A percentile compares a stretch with the other conserved stretches of the same genome.
These are phyloP conservation scores for Stercorarius parasiticus DNA, from an alignment of 2,113 vertebrate genomes.

Conservation along the genomic window DNA sequence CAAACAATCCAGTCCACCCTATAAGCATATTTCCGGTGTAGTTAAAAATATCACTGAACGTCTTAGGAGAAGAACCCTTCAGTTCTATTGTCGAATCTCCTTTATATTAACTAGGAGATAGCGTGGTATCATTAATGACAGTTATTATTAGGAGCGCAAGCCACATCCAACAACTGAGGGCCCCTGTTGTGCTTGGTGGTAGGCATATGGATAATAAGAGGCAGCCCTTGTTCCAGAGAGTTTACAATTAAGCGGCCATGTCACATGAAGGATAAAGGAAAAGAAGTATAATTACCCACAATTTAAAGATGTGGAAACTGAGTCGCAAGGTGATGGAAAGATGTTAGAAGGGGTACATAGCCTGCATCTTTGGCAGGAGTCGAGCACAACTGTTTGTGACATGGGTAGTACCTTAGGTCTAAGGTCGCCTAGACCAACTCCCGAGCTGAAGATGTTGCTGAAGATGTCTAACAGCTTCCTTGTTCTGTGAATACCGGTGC, in stretches of 20 bases:
- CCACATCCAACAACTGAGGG: not conserved
- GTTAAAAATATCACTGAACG: constrained; percentile 22
- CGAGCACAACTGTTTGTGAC: not conserved
- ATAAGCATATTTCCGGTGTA: constrained; percentile 40
- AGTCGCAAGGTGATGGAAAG: not conserved
- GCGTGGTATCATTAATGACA: not conserved
- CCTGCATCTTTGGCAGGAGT: not conserved
- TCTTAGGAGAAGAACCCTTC: constrained; percentile 10
- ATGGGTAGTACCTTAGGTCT: not conserved
- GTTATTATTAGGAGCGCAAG: not conserved
- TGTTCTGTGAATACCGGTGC: not conserved
- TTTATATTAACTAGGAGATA: not conserved
- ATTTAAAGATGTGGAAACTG: not conserved
- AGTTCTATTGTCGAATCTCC: not conserved
- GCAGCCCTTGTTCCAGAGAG: constrained; percentile 1
- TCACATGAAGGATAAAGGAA: not conserved
- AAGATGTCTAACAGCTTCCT: not conserved
- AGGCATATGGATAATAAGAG: not conserved
- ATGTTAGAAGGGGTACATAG: not conserved
- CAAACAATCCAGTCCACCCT: constrained; percentile 60
- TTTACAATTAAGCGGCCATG: not conserved
- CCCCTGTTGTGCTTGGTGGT: not conserved
- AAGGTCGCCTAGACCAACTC: not conserved
- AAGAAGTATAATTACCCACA: not conserved
- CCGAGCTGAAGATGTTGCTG: not conserved